Evolutionary conservation across 2,113 vertebrate genomes (phyloP), one percentile per base, ranked within the genome.

Genomic region (Garra rufa): DNA sequence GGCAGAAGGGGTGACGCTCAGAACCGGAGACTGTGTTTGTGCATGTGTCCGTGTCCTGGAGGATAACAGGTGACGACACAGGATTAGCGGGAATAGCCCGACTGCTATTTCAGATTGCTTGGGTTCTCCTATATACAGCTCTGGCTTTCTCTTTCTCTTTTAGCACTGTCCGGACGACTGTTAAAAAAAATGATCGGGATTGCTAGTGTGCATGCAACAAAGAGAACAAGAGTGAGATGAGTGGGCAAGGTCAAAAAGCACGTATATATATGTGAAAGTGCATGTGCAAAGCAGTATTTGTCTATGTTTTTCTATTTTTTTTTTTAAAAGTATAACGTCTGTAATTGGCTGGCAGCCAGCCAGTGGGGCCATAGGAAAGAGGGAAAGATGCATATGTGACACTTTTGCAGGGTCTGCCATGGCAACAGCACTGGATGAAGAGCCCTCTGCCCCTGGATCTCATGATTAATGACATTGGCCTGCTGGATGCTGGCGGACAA

Each of bases 381-480:
- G 15, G 17, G 52, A 73, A 88, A 86, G 86, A 69, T 85, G 88
- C 80, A 87, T 76, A 87, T 82, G 65, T 89, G 84, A 88, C 88
- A 85, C 78, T 76, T 90, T 81, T 76, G 82, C 79, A 44, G 84
- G 75, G 57, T 61, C 80, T 83, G 61, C 76, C 75, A 79, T 79
- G 83, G 85, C 71, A 81, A 90, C 88, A 48, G 65, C 9, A 44
- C 9, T 81, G 24, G 88, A 79, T 87, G 48, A 86, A 61, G 77
- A 86, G 78, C 73, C 69, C 21, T 15, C 28, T n/a, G 21, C 84
- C 87, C 48, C 15, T 19, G 50, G 86, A 86, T 63, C 21, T n/a
- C 10, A 71, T 86, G 90, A 92, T 89, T 85, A 87, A 90, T 90
- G 83, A 85, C 86, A 69, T n/a, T 55, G 38, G 69, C 67, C 83